Percentiles rank a stretch among this genome's conserved stretches.
Conservation (phyloP, 2,888 invertebrate species). For the Drosophila quinaria region DNA sequence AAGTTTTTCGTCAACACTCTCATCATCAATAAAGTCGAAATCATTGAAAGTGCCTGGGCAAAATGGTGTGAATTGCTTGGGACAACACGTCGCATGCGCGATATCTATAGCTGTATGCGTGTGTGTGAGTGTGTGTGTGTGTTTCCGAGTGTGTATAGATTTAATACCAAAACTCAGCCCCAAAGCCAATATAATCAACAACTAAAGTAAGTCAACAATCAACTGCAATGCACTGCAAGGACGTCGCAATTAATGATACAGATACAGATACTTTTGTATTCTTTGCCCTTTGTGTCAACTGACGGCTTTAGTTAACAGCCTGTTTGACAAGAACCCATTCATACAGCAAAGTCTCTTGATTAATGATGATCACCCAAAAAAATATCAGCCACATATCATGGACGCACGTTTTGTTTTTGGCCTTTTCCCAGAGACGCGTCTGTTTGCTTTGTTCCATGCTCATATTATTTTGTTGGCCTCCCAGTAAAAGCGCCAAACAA, state of each 20-base stretch:
- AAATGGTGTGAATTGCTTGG: slow-evolving; percentile 69
- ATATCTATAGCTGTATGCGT: slow-evolving; percentile 23
- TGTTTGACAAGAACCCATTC: slow-evolving; percentile 37
- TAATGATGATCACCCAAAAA: slow-evolving; percentile 54
- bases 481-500: slow-evolving; percentile 42
- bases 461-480: slow-evolving; percentile 9
- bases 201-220: slow-evolving; percentile 26
- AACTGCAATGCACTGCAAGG: slow-evolving; percentile 44
- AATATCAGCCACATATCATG: slow-evolving; percentile 24
- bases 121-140: slow-evolving; percentile 6
- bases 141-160: slow-evolving; percentile 5
- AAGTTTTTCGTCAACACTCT: slow-evolving; percentile 71
- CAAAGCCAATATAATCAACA: slow-evolving; percentile 5
- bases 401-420: slow-evolving; percentile 44
- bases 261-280: slow-evolving; percentile 43
- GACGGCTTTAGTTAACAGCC: slow-evolving; percentile 15
- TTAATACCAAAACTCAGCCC: slow-evolving; percentile 5
- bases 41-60: slow-evolving; percentile 62
- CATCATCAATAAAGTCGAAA: slow-evolving; percentile 39
- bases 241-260: slow-evolving; percentile 22
- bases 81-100: slow-evolving; percentile 73
- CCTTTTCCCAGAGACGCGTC: slow-evolving; percentile 25
- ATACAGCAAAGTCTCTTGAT: slow-evolving; percentile 32
- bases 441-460: slow-evolving; percentile 27
- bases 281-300: slow-evolving; percentile 17